Evolutionary conservation across 2,888 invertebrate species (phyloP), one percentile per base, ranked within the genome.

Genomic region (Sesia bembeciformis): DNA sequence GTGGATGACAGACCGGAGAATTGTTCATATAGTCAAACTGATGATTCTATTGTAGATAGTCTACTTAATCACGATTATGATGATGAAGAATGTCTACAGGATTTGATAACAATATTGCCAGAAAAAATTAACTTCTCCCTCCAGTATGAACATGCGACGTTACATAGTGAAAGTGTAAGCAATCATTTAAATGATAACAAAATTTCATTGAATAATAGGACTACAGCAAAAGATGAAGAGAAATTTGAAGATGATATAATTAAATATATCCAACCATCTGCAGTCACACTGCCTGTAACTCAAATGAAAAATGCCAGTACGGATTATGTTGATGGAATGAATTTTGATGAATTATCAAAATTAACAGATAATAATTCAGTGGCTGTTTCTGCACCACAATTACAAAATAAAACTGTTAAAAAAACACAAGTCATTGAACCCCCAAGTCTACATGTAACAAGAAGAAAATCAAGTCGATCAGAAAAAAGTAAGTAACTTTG

Each of bases 21-120:
- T 54, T 76, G 71, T 55, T 87, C 88, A 39, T 87, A 88, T 60
- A 86, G 86, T 63, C 87, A 87, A 65, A 64, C 81, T 60, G 87
- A 87, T 68, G 70, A 70, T 60, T 62, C 59, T 53, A 52, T 42
- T 5, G 49, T 53, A 50, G 56, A 56, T 4, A 39, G 52, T 64
- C 51, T 62, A 66, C 52, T 59, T 62, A 60, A 65, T 52, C 61
- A 65, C 49, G 62, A 68, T 59, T 61, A 70, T 41, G 67, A 72
- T 57, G 74, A 76, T 56, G 76, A 80, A 58, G 75, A 75, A 54
- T 66, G 68, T 63, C 66, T 75, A 57, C 71, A 81, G 60, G 80
- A 84, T 62, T 63, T 78, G n/a, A 81, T 81, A 57, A 73, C 64
- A 55, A 78, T 74, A 52, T 58, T 64, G 52, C 51, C 52, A 51